These are phyloP conservation scores for Actenoides lindsayi DNA, from an alignment of 2,113 vertebrate species.

Conservation along the genomic window DNA sequence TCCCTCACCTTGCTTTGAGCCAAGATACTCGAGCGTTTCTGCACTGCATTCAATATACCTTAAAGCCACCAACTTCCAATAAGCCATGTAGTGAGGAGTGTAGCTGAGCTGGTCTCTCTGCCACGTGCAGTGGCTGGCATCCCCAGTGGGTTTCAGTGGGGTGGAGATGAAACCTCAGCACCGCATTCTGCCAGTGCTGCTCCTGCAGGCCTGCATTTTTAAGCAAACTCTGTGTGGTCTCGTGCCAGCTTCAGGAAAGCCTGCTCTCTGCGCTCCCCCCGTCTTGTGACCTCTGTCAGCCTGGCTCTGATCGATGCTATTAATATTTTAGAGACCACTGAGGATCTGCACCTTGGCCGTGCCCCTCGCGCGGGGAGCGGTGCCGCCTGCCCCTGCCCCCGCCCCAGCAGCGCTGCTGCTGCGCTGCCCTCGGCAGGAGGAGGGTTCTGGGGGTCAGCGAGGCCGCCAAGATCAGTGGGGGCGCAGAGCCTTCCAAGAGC, in stretches of 20 bases:
- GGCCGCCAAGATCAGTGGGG: neutral
- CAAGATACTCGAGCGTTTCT: neutral
- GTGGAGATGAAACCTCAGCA: neutral
- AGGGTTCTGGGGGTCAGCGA: neutral
- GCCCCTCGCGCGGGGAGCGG: neutral
- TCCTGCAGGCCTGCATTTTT: neutral
- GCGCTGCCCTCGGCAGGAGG: neutral
- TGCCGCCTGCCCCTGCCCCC: neutral
- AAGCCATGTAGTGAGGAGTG: neutral
- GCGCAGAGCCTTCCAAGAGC: neutral
- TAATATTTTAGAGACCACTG: constrained; percentile 58
- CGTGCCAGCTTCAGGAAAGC: neutral
- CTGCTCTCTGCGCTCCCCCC: neutral
- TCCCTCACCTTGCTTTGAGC: neutral
- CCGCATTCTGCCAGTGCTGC: neutral
- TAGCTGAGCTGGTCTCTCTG: neutral
- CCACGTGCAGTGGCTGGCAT: neutral
- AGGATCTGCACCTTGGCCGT: neutral
- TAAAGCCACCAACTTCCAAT: neutral
- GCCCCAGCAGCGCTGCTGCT: neutral
- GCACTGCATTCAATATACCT: neutral
- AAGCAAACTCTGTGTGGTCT: neutral
- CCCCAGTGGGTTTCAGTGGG: neutral
- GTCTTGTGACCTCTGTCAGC: constrained; percentile 8
- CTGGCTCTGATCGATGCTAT: constrained; percentile 9